Conservation (phyloP, 2,797 vertebrate genomes). For the Decapterus maruadsi region DNA sequence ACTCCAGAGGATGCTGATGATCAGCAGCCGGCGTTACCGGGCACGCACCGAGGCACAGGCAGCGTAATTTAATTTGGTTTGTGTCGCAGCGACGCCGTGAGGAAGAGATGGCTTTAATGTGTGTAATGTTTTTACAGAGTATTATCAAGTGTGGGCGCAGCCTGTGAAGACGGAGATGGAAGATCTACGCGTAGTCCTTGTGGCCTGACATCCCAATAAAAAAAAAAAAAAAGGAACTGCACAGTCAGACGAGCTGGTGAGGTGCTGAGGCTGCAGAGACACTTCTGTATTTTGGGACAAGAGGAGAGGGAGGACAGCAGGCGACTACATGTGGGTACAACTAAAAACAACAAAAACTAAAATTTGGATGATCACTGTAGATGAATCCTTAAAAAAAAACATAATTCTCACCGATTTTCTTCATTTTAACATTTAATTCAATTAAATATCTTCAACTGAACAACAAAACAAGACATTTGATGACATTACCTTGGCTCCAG, state of each 20-base stretch:
- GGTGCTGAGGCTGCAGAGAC: slow-evolving; percentile 54
- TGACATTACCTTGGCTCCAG: background rate
- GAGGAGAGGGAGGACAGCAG: background rate
- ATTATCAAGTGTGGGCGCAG: slow-evolving; percentile 10
- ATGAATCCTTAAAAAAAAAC: too few species aligned
- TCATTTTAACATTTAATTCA: background rate
- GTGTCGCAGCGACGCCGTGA: background rate
- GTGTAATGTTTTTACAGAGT: background rate
- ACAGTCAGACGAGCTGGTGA: slow-evolving; percentile 32
- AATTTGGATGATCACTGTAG: background rate
- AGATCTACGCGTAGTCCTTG: slow-evolving; percentile 5
- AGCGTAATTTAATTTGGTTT: slow-evolving; percentile 12
- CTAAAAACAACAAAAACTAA: slow-evolving; percentile 8
- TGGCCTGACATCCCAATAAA: background rate
- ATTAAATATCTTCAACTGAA: too few species aligned
- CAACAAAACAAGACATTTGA: background rate
- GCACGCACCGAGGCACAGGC: slow-evolving; percentile 13
- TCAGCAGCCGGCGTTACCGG: slow-evolving; percentile 45
- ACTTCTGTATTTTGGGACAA: slow-evolving; percentile 13
- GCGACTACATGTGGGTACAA: background rate
- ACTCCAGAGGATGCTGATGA: slow-evolving; percentile 50
- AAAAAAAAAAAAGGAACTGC: slow-evolving; percentile 39
- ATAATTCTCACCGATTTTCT: background rate
- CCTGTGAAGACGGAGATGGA: slow-evolving; percentile 10
- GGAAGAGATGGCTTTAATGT: background rate